phyloP scores from a whole-genome alignment of 1,140 invertebrate species.

The Papilio xuthus region DNA sequence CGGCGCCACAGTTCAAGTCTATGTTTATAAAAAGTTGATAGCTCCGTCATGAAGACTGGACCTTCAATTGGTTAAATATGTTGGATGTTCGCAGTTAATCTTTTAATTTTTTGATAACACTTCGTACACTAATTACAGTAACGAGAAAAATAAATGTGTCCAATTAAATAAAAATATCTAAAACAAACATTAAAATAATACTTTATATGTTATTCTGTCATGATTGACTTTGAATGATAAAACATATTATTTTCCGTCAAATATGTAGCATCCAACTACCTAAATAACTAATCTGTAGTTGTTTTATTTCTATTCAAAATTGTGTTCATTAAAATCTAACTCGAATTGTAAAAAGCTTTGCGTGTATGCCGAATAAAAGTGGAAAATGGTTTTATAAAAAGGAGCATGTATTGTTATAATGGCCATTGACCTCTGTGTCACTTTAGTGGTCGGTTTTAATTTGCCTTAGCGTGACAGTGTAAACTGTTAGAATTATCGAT shows the following conservation, averaged over 20 bases:
- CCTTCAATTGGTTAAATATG: too few relatives aligned
- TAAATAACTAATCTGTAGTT: too few relatives aligned
- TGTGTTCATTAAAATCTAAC: neutral
- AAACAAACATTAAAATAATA: neutral
- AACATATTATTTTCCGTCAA: too few relatives aligned
- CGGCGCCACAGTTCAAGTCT: too few relatives aligned
- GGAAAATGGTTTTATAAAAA: neutral
- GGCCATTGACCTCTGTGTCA: neutral
- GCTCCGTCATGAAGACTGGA: too few relatives aligned
- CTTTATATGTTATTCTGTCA: neutral
- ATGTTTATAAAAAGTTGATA: too few relatives aligned
- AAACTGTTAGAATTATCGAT: conserved; percentile 4
- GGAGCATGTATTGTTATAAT: neutral
- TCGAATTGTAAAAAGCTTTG: neutral
- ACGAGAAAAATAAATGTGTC: too few relatives aligned
- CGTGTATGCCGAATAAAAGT: neutral
- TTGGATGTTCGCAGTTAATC: too few relatives aligned
- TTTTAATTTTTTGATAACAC: too few relatives aligned
- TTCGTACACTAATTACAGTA: too few relatives aligned
- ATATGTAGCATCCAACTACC: too few relatives aligned
- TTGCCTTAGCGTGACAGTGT: conserved; percentile 7
- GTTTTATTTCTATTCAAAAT: too few relatives aligned
- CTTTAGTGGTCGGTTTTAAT: neutral
- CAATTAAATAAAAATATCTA: neutral
- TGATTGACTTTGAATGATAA: neutral